Evolutionary conservation across 1,140 invertebrate genomes (phyloP), one percentile per base, ranked within the genome.

Genomic region (Epicauta chinensis): DNA sequence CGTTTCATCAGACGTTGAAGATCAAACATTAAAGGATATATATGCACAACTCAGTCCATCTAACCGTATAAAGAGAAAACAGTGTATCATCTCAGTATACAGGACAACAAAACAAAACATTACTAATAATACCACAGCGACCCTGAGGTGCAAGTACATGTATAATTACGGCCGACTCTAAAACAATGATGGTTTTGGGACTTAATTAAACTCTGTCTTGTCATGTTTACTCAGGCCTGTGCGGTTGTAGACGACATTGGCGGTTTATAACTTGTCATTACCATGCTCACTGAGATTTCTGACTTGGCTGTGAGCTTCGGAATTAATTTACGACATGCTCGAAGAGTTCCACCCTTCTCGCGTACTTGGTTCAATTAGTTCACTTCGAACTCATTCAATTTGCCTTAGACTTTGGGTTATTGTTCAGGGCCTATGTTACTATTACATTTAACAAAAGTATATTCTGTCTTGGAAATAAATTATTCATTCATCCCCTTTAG

Each of bases 261-360:
- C 56, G 64, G 64, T 66, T 66, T 66, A 66, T 66, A 66, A 64
- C 60, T 66, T 66, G 64, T 66, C 64, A 62, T 66, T 66, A 61
- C 56, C 64, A 66, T 61, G 60, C 64, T 58, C 56, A 39, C 56
- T 53, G 54, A 58, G 62, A 63, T 58, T 63, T 63, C 59, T 53
- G 58, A 53, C 50, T 52, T 46, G 56, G 45, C 42, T 47, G 48
- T 48, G 36, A 38, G 46, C 17, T 49, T 16, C 46, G 30, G 46
- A 49, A 49, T 49, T 49, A 49, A 49, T 49, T 49, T 49, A 49
- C 46, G 46, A 49, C 46, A 49, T 49, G 36, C 46, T 49, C 37
- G 12, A 49, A 49, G 46, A 49, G 46, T 49, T 49, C 46, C 46
- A 40, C 46, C 46, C 46, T 39, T 49, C 46, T 49, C 37, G 46